Base-by-base conservation (phyloP, 2,113 vertebrate species). In the Amblyornis subalaris region DNA sequence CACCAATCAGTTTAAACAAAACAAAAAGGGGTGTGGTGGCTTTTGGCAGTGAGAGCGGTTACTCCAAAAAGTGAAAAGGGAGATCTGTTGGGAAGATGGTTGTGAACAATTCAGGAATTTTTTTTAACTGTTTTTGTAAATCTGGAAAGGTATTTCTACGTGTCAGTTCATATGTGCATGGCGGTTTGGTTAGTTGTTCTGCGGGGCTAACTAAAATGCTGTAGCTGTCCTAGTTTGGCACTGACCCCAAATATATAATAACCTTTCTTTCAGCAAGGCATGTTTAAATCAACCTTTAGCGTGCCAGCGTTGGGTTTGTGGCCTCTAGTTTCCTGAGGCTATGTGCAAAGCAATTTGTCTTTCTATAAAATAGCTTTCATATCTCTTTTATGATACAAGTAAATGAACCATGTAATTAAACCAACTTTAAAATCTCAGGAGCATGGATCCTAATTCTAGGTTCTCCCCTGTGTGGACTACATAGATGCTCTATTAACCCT, bases 211-310 rank as follows among this genome's bases (percentile, higher is more conserved):
- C 64, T 65, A 48, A 93, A 81, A 71, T 81, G 42, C 51, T 84
- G 31, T 83, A 89, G 69, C 69, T 89, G 74, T 78, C 65, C 38
- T 91, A 38, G 38, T 74, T 91, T 91, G 85, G 60, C 61, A 67
- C 47, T 13, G n/a, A 50, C 44, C 53, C 61, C 73, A 75, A 67
- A 85, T n/a, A 89, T 86, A 65, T 79, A 90, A 66, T 57, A 31
- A 24, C 42, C 10, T 90, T 10, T 58, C 28, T 73, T 83, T 80
- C 65, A 87, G 42, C 61, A 78, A 62, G 24, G 23, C 74, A 26
- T 42, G 24, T 92, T 85, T 62, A 78, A 78, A 70, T 93, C 51
- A 50, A 19, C 70, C 55, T 89, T 45, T 42, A 66, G 55, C 69
- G 9, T 53, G 50, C 22, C 76, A 80, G 26, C 50, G 8, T 51